These are phyloP conservation scores for Ceratina calcarata DNA, from an alignment of 1,140 invertebrate genomes.

Conservation along the genomic window DNA sequence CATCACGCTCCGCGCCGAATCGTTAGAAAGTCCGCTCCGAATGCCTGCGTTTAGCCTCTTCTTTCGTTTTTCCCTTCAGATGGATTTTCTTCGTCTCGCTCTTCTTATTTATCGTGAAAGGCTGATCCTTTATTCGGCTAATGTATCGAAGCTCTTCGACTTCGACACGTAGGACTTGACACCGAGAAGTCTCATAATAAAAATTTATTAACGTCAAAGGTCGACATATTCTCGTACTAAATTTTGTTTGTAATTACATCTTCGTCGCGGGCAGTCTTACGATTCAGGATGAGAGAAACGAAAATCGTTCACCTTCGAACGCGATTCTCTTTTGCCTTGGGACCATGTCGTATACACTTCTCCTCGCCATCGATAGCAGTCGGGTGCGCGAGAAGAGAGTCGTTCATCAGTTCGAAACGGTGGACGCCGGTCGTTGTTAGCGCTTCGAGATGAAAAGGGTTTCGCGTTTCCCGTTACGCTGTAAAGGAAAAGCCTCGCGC, in stretches of 20 bases:
- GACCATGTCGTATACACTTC: not conserved
- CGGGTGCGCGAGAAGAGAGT: slow-evolving; percentile 27
- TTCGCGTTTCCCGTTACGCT: slow-evolving; percentile 38
- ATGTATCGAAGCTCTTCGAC: not conserved
- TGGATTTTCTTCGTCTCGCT: not conserved
- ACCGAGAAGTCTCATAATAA: too few relatives aligned
- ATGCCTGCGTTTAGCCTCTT: slow-evolving; percentile 3
- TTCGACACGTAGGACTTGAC: too few relatives aligned
- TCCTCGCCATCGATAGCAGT: not conserved
- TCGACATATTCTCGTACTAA: too few relatives aligned
- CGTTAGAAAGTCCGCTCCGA: slow-evolving; percentile 72
- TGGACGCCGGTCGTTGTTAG: slow-evolving; percentile 33
- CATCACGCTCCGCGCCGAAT: slow-evolving; percentile 72
- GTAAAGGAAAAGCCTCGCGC: slow-evolving; percentile 39
- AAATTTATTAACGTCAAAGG: too few relatives aligned
- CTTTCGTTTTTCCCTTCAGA: slow-evolving; percentile 2
- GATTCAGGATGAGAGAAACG: too few relatives aligned
- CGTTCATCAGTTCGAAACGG: slow-evolving; percentile 29
- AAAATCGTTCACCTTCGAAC: too few relatives aligned
- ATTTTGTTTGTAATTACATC: too few relatives aligned
- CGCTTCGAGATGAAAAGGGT: slow-evolving; percentile 41
- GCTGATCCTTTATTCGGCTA: not conserved
- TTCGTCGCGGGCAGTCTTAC: too few relatives aligned
- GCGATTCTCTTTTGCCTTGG: too few relatives aligned
- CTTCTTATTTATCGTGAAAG: not conserved